Percentiles rank a stretch among this genome's conserved stretches.
Conservation (phyloP, 2,113 vertebrate species). For the Trematocara macrostoma region DNA sequence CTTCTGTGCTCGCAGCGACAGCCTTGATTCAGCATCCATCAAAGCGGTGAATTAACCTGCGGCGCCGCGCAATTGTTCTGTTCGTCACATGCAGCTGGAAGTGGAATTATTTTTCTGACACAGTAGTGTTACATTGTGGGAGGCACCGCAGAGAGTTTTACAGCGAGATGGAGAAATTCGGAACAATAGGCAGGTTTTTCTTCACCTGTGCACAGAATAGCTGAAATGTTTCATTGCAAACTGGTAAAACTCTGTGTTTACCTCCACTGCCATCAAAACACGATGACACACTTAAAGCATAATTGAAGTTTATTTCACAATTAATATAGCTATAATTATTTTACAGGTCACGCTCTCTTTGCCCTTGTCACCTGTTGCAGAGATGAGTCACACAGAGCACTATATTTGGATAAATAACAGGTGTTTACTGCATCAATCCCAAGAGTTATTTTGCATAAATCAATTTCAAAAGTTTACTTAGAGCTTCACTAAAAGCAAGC, state of each 20-base stretch:
- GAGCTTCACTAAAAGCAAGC: background rate
- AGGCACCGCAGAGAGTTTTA: background rate
- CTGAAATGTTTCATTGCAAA: background rate
- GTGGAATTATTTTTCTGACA: constrained; percentile 39
- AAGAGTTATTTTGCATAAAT: background rate
- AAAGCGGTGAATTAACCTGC: constrained; percentile 58
- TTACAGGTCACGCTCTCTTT: background rate
- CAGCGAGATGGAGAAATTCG: background rate
- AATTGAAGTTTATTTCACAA: background rate
- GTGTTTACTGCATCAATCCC: background rate
- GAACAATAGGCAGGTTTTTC: background rate
- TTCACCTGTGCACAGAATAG: background rate
- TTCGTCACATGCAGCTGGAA: constrained; percentile 49
- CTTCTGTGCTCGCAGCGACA: constrained; percentile 45
- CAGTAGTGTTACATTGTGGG: background rate
- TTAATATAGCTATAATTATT: background rate
- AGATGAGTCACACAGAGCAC: background rate
- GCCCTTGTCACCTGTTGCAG: background rate
- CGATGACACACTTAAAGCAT: background rate
- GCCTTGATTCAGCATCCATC: constrained; percentile 51
- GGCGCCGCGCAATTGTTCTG: constrained; percentile 26
- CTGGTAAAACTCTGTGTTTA: background rate
- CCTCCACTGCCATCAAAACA: background rate
- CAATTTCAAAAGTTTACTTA: background rate
- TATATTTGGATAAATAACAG: background rate